Percentiles rank a stretch among this genome's conserved stretches.
phyloP scores from a whole-genome alignment of 2,888 invertebrate genomes.

The Pogonocherus hispidulus region DNA sequence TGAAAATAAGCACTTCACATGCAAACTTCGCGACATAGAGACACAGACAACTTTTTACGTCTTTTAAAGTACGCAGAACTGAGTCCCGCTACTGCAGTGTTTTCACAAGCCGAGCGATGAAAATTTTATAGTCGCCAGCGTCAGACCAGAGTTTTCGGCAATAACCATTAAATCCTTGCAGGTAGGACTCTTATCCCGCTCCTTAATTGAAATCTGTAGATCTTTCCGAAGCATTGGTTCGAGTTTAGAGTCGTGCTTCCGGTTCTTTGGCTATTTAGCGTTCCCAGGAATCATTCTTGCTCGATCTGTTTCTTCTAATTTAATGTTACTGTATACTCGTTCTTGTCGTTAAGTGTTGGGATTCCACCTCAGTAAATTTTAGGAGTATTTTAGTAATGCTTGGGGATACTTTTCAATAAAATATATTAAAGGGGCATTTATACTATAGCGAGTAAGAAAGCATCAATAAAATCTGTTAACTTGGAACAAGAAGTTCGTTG shows the following conservation, averaged over 20 bases:
- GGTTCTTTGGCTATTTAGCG: constrained; percentile 52
- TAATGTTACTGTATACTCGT: neutral
- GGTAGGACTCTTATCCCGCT: constrained; percentile 59
- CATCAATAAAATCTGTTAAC: too few species aligned
- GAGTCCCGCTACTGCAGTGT: neutral
- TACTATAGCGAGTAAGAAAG: too few species aligned
- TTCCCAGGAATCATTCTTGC: constrained; percentile 44
- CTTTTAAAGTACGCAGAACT: neutral
- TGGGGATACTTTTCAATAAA: neutral
- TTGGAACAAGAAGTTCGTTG: too few species aligned
- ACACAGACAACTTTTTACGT: neutral
- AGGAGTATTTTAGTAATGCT: neutral
- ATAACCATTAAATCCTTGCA: constrained; percentile 61
- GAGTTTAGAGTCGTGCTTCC: constrained; percentile 55
- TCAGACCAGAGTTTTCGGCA: constrained; percentile 56
- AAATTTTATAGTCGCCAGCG: constrained; percentile 58
- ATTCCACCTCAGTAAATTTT: neutral
- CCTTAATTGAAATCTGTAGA: constrained; percentile 62
- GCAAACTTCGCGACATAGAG: neutral
- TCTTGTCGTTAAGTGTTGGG: neutral
- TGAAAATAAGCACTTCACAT: neutral
- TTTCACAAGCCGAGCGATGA: constrained; percentile 45
- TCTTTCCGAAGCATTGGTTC: constrained; percentile 60
- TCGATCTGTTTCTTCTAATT: constrained; percentile 42
- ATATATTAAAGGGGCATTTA: too few species aligned